These are phyloP conservation scores for Cheiracanthium punctorium DNA, from an alignment of 2,888 invertebrate species.

Conservation along the genomic window DNA sequence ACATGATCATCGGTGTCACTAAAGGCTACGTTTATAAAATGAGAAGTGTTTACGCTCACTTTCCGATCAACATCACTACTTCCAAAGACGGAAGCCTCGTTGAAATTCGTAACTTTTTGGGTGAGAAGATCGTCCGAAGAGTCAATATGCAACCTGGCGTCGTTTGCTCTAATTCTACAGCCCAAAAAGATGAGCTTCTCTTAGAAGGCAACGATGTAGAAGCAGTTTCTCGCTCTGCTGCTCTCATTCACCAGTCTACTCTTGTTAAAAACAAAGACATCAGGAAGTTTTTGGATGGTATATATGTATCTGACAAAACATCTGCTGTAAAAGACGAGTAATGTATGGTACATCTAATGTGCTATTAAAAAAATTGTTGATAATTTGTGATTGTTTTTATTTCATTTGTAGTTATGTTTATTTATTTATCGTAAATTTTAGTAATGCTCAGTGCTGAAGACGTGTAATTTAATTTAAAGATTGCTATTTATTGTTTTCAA, in stretches of 20 bases:
- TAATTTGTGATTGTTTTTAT: too few relatives aligned
- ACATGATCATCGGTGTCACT: constrained; percentile 95
- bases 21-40: constrained; percentile 98
- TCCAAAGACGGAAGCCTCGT: constrained; percentile 88
- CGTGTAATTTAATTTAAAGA: too few relatives aligned
- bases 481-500: too few relatives aligned
- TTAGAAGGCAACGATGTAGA: constrained; percentile 97
- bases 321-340: constrained; percentile 37
- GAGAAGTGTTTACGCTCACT: constrained; percentile 99
- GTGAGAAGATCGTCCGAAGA: constrained; percentile 96
- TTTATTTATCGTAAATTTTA: too few relatives aligned
- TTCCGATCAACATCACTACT: constrained; percentile 99
- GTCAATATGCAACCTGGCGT: constrained; percentile 98
- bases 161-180: constrained; percentile 91
- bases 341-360: background rate
- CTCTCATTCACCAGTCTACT: constrained; percentile 98
- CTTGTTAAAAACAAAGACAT: constrained; percentile 99
- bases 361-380: background rate
- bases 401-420: too few relatives aligned
- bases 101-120: constrained; percentile 97
- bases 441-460: too few relatives aligned
- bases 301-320: constrained; percentile 99
- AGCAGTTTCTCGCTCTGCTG: constrained; percentile 98
- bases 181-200: constrained; percentile 97
- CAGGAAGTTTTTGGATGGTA: constrained; percentile 99